phyloP scores from a whole-genome alignment of 2,888 invertebrate genomes.

The Meganola albula region DNA sequence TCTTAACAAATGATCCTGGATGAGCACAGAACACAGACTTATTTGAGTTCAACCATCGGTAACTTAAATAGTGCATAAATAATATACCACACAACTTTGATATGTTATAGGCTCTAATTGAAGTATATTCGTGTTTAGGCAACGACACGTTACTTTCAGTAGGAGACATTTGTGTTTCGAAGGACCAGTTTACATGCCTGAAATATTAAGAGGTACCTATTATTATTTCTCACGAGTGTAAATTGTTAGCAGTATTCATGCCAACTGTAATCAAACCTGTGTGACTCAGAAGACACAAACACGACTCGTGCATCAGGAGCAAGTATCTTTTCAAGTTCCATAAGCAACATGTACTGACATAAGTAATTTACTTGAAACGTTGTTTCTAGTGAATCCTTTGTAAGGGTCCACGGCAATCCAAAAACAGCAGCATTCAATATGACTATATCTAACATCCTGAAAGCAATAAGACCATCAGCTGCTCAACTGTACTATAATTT shows the following conservation, averaged over 20 bases:
- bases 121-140: slow-evolving; percentile 82
- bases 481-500: not conserved
- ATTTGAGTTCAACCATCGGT: slow-evolving; percentile 80
- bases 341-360: slow-evolving; percentile 86
- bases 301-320: slow-evolving; percentile 85
- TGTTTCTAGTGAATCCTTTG: slow-evolving; percentile 86
- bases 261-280: too few relatives aligned
- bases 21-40: slow-evolving; percentile 89
- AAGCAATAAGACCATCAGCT: slow-evolving; percentile 24
- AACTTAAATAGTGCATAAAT: slow-evolving; percentile 79
- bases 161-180: slow-evolving; percentile 51
- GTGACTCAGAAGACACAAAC: slow-evolving; percentile 91
- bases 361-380: slow-evolving; percentile 93
- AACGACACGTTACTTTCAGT: slow-evolving; percentile 82
- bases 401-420: slow-evolving; percentile 83
- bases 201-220: too few relatives aligned
- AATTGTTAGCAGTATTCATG: too few relatives aligned
- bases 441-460: slow-evolving; percentile 82
- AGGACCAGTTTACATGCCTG: slow-evolving; percentile 54
- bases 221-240: not conserved
- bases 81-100: slow-evolving; percentile 92
- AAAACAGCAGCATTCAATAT: slow-evolving; percentile 91
- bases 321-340: slow-evolving; percentile 83
- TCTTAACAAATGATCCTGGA: slow-evolving; percentile 93
- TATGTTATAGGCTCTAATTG: slow-evolving; percentile 92